phyloP scores from a whole-genome alignment of 1,140 invertebrate species.

The Gonioctena quinquepunctata region DNA sequence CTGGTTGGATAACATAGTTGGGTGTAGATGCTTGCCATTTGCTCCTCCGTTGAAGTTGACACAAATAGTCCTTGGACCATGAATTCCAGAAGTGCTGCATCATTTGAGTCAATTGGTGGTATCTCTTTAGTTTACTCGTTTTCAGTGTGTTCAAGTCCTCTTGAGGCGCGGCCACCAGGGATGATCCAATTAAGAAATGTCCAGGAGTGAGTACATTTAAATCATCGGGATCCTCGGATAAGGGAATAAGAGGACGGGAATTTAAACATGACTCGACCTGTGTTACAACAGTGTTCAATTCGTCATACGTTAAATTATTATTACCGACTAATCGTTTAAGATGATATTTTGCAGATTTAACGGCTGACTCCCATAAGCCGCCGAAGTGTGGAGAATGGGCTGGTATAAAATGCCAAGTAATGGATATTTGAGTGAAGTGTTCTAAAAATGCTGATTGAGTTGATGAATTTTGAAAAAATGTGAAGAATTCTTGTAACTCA shows the following conservation, averaged over 20 bases:
- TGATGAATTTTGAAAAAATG: neutral
- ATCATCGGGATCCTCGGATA: conserved; percentile 23
- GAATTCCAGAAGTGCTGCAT: conserved; percentile 23
- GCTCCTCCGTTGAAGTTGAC: conserved; percentile 13
- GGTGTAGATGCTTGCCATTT: conserved; percentile 17
- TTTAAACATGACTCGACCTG: conserved; percentile 31
- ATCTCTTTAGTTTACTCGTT: neutral
- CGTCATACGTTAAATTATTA: conserved; percentile 22
- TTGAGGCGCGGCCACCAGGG: conserved; percentile 20
- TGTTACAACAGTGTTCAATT: conserved; percentile 25
- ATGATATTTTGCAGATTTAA: conserved; percentile 20
- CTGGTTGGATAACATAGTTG: neutral
- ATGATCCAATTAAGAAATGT: conserved; percentile 43
- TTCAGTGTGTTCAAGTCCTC: neutral
- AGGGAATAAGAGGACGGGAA: conserved; percentile 22
- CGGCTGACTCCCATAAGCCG: conserved; percentile 20
- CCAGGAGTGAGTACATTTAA: conserved; percentile 31
- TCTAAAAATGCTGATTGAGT: neutral
- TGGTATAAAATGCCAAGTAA: conserved; percentile 48
- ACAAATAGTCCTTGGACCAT: conserved; percentile 33
- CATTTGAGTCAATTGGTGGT: conserved; percentile 2
- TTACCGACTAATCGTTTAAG: conserved; percentile 22
- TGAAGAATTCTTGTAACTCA: neutral
- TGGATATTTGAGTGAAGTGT: neutral
- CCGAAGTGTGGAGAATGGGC: conserved; percentile 36